A percentile compares a stretch with the other conserved stretches of the same genome.
Conservation (phyloP, 2,888 invertebrate genomes). For the Drosophila histrio region DNA sequence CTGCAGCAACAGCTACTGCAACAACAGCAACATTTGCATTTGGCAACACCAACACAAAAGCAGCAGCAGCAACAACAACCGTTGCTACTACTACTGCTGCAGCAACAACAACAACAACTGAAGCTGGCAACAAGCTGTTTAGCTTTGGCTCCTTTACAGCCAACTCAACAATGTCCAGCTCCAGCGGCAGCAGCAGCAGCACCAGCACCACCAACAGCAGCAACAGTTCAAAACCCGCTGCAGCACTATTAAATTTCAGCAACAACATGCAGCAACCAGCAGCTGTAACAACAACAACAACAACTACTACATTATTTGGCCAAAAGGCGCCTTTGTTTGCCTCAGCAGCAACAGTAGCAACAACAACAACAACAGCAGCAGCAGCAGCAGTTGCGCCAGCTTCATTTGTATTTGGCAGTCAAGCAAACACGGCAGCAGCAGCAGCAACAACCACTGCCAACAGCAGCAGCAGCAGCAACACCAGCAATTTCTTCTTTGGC, state of each 20-base stretch:
- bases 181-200: slow-evolving; percentile 11
- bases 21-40: slow-evolving; percentile 25
- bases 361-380: background rate
- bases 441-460: slow-evolving; percentile 6
- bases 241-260: slow-evolving; percentile 10
- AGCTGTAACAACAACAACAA: background rate
- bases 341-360: background rate
- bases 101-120: background rate
- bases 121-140: slow-evolving; percentile 21
- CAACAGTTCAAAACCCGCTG: background rate
- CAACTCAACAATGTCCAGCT: slow-evolving; percentile 26
- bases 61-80: background rate
- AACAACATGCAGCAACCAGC: slow-evolving; percentile 8
- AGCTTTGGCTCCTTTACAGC: slow-evolving; percentile 26
- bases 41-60: slow-evolving; percentile 10
- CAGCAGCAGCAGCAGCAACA: slow-evolving; percentile 8
- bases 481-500: slow-evolving; percentile 24
- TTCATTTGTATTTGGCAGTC: slow-evolving; percentile 19
- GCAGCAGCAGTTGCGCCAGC: background rate
- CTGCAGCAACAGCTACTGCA: slow-evolving; percentile 4
- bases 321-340: slow-evolving; percentile 12
- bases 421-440: background rate
- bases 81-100: background rate
- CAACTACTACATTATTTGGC: slow-evolving; percentile 9
- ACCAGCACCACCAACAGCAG: slow-evolving; percentile 16